Percentiles rank a stretch among this genome's conserved stretches.
These are phyloP conservation scores for Pyrochroa serraticornis DNA, from an alignment of 2,888 invertebrate species.

Conservation along the genomic window DNA sequence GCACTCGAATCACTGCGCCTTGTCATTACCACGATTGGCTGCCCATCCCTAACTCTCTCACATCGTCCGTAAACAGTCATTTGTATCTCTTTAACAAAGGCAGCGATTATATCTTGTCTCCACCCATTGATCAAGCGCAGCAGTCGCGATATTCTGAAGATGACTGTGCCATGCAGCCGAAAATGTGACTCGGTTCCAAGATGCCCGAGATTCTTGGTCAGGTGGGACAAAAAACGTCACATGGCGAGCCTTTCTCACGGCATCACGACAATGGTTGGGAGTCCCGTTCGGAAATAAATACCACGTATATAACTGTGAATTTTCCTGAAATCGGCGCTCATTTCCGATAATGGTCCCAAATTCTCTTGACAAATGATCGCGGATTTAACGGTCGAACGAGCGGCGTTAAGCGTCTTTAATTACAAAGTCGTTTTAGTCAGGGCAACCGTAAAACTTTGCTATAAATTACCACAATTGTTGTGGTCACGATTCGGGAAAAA, in stretches of 20 bases:
- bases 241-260: slow-evolving; percentile 38
- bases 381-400: neutral
- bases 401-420: neutral
- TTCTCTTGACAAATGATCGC: neutral
- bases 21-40: slow-evolving; percentile 35
- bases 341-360: neutral
- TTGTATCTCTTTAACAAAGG: slow-evolving; percentile 12
- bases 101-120: slow-evolving; percentile 10
- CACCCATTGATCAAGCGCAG: slow-evolving; percentile 7
- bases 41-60: slow-evolving; percentile 30
- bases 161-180: too few species aligned
- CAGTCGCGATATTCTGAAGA: too few species aligned
- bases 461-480: slow-evolving; percentile 3
- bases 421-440: slow-evolving; percentile 1
- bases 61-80: slow-evolving; percentile 21
- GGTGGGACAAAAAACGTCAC: slow-evolving; percentile 29
- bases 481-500: slow-evolving; percentile 8
- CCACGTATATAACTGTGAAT: slow-evolving; percentile 8
- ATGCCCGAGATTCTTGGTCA: slow-evolving; percentile 11
- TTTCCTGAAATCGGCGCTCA: slow-evolving; percentile 12
- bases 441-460: neutral
- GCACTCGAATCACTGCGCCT: slow-evolving; percentile 26
- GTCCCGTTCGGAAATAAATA: slow-evolving; percentile 37
- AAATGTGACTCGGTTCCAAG: neutral
- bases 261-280: slow-evolving; percentile 33